Conservation (phyloP, 2,797 vertebrate genomes). For the Danio kyathit region DNA sequence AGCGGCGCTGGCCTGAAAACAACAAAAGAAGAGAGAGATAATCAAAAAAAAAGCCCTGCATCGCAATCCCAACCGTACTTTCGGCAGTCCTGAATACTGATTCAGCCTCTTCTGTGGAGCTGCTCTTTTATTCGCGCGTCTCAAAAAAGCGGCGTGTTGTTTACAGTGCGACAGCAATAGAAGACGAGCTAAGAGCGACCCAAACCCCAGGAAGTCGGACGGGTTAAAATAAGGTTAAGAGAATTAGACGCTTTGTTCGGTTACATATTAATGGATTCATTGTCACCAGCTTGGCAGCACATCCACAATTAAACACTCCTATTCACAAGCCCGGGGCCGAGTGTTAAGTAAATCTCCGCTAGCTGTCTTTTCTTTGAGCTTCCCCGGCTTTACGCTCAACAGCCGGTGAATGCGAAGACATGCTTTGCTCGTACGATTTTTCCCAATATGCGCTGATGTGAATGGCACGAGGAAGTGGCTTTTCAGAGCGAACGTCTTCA, state of each 20-base stretch:
- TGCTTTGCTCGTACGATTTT: slow-evolving; percentile 55
- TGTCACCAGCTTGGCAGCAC: slow-evolving; percentile 72
- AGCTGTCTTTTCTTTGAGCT: slow-evolving; percentile 38
- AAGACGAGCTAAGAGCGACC: slow-evolving; percentile 69
- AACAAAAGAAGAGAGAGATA: slow-evolving; percentile 55
- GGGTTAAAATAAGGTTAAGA: slow-evolving; percentile 73
- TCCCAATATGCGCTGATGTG: slow-evolving; percentile 49
- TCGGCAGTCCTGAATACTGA: slow-evolving; percentile 53
- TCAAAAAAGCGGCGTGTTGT: slow-evolving; percentile 51
- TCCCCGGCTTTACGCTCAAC: slow-evolving; percentile 42
- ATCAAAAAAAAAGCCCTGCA: slow-evolving; percentile 46
- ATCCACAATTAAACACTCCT: slow-evolving; percentile 72
- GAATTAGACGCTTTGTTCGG: slow-evolving; percentile 74
- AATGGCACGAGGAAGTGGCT: not conserved
- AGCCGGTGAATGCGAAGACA: slow-evolving; percentile 51
- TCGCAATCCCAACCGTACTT: slow-evolving; percentile 44
- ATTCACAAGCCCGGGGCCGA: slow-evolving; percentile 64
- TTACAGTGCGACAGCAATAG: slow-evolving; percentile 34
- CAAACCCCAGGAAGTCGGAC: slow-evolving; percentile 66
- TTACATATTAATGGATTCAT: slow-evolving; percentile 75
- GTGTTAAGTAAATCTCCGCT: slow-evolving; percentile 69
- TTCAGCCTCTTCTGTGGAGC: slow-evolving; percentile 44
- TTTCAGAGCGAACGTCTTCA: not conserved
- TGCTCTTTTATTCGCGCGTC: slow-evolving; percentile 43
- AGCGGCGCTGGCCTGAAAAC: slow-evolving; percentile 58